These are phyloP conservation scores for Anguilla pacifica DNA, from an alignment of 2,797 vertebrate genomes.

Conservation along the genomic window DNA sequence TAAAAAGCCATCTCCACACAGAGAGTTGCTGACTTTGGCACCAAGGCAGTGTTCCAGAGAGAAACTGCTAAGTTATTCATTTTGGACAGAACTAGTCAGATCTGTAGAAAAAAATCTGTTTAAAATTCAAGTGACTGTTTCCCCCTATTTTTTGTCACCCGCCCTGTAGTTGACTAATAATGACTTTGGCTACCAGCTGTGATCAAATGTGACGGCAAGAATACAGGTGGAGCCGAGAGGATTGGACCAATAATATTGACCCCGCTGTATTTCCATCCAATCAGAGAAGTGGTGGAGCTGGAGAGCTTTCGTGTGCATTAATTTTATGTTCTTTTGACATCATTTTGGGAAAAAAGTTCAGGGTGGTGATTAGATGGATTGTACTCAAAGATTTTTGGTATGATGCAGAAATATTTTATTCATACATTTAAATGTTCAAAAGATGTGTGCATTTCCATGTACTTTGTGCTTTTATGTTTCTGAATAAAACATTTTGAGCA, in stretches of 20 bases:
- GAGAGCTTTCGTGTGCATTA: not conserved
- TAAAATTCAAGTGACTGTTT: not conserved
- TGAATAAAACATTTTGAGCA: not conserved
- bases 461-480: no score
- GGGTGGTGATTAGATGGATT: not conserved
- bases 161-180: not conserved
- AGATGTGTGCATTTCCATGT: not conserved
- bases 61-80: conserved; percentile 11
- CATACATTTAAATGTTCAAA: not conserved
- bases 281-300: not conserved
- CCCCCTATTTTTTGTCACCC: not conserved
- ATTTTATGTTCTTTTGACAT: not conserved
- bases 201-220: not conserved
- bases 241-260: not conserved
- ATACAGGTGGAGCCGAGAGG: not conserved
- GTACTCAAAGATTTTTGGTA: not conserved
- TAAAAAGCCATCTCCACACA: not conserved
- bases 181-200: not conserved
- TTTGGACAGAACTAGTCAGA: not conserved
- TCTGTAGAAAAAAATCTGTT: not conserved
- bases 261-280: not conserved
- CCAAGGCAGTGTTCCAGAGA: not conserved
- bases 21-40: not conserved
- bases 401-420: not conserved
- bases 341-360: not conserved